Evolutionary conservation across 92 coral and sea anemone genomes (phyloP).

Genomic region (Meandrina meandrites): DNA sequence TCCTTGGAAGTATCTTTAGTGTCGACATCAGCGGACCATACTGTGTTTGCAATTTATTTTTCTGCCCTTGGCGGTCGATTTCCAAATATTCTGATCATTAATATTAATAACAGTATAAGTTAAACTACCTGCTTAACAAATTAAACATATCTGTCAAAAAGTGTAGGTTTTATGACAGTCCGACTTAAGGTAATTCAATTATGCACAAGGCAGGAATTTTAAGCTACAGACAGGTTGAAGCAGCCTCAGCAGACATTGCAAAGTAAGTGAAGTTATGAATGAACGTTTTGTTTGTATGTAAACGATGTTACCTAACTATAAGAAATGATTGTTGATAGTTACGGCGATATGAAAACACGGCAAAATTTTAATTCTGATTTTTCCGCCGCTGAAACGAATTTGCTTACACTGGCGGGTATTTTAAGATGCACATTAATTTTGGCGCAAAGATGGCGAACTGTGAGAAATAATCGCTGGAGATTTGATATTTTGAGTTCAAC

Average conservation of each 20-base stretch:
- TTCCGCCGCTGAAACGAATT: neutral
- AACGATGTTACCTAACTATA: neutral
- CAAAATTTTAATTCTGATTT: neutral
- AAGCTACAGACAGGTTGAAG: neutral
- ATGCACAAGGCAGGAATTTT: conserved; percentile 28
- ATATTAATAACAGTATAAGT: conserved; percentile 46
- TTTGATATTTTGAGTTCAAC: too few species aligned
- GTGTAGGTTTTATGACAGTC: conserved; percentile 28
- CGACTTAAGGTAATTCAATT: conserved; percentile 37
- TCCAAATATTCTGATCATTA: conserved; percentile 30
- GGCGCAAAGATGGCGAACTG: neutral
- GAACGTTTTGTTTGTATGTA: neutral
- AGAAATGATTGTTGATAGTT: conserved; percentile 4
- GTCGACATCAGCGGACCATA: neutral
- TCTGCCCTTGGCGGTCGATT: conserved; percentile 21
- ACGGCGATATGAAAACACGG: neutral
- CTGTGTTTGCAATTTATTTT: neutral
- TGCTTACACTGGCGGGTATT: neutral
- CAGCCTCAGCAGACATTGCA: neutral
- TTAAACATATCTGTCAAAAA: conserved; percentile 47
- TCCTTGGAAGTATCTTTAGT: neutral
- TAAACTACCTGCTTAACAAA: conserved; percentile 54
- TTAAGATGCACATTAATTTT: neutral
- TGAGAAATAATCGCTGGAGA: neutral
- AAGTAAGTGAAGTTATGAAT: conserved; percentile 14